Percentiles rank a stretch among this genome's conserved stretches.
These are phyloP conservation scores for Chamaetylas fuelleborni DNA, from an alignment of 2,113 vertebrate species.

Conservation along the genomic window DNA sequence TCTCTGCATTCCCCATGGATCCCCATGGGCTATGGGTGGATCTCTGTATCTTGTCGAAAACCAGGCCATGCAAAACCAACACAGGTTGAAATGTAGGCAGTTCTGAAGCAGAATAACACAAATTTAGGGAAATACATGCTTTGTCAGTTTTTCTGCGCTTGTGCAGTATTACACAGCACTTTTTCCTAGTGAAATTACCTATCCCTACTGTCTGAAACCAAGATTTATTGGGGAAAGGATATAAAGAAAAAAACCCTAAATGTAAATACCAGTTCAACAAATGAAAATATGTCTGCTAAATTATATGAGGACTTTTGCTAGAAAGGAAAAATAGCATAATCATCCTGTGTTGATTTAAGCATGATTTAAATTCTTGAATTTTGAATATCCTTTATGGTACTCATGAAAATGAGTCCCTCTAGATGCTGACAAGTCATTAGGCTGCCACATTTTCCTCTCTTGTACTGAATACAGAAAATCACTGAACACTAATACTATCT, in stretches of 20 bases:
- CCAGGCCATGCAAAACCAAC: fast-evolving
- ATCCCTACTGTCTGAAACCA: not conserved
- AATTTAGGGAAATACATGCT: not conserved
- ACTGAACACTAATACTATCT: not conserved
- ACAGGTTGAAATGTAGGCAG: not conserved
- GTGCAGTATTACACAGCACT: not conserved
- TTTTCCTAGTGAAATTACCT: not conserved
- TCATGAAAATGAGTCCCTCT: not conserved
- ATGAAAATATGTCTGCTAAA: not conserved
- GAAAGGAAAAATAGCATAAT: not conserved
- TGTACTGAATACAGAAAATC: not conserved
- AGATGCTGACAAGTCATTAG: not conserved
- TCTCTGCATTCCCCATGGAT: not conserved
- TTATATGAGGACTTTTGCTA: not conserved
- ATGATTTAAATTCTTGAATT: constrained; percentile 1
- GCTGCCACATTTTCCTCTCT: not conserved
- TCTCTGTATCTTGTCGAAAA: not conserved
- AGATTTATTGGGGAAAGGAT: not conserved
- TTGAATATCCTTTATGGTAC: not conserved
- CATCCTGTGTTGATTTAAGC: not conserved
- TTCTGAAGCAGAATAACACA: not conserved
- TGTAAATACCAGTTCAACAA: not conserved
- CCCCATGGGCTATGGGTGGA: not conserved
- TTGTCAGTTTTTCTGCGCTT: not conserved
- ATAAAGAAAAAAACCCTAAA: not conserved